A percentile compares a stretch with the other conserved stretches of the same genome.
Evolutionary conservation across 2,888 invertebrate species (phyloP).

Genomic region (Drosophila helvetica): DNA sequence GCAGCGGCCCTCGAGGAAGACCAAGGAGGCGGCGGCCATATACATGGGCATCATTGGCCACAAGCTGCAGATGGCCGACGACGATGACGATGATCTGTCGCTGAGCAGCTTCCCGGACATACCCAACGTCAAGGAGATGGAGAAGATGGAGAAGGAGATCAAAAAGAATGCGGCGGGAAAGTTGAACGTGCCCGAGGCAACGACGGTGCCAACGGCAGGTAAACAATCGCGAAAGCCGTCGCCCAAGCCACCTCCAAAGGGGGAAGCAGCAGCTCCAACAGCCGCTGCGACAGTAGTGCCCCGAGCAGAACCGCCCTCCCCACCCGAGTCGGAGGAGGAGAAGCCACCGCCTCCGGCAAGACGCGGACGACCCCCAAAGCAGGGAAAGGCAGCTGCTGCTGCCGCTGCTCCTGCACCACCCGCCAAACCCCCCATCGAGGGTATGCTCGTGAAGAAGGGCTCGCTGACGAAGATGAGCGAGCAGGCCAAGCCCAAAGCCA

Average conservation of each 20-base stretch:
- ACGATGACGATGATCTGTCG: constrained; percentile 87
- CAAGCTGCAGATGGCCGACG: constrained; percentile 87
- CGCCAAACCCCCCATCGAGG: constrained; percentile 79
- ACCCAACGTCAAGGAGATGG: constrained; percentile 87
- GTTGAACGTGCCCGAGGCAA: constrained; percentile 34
- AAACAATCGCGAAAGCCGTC: constrained; percentile 42
- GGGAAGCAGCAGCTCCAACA: background rate
- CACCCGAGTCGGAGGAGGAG: constrained; percentile 41
- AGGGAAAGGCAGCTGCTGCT: constrained; percentile 45
- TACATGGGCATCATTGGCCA: constrained; percentile 90
- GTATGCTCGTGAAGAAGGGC: constrained; percentile 82
- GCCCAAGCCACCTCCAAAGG: constrained; percentile 16
- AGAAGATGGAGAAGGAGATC: constrained; percentile 86
- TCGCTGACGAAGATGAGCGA: constrained; percentile 70
- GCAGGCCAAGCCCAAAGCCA: constrained; percentile 63
- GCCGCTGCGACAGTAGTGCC: background rate
- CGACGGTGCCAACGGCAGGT: constrained; percentile 33
- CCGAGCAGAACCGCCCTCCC: constrained; percentile 17
- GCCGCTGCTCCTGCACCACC: constrained; percentile 25
- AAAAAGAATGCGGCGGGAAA: constrained; percentile 83
- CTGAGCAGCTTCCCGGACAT: constrained; percentile 88
- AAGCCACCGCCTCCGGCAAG: constrained; percentile 52
- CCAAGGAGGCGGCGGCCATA: constrained; percentile 90
- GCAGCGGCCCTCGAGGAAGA: constrained; percentile 87
- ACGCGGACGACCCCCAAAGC: constrained; percentile 76